phyloP scores from a whole-genome alignment of 2,888 invertebrate species.

The Mellilla xanthometata region DNA sequence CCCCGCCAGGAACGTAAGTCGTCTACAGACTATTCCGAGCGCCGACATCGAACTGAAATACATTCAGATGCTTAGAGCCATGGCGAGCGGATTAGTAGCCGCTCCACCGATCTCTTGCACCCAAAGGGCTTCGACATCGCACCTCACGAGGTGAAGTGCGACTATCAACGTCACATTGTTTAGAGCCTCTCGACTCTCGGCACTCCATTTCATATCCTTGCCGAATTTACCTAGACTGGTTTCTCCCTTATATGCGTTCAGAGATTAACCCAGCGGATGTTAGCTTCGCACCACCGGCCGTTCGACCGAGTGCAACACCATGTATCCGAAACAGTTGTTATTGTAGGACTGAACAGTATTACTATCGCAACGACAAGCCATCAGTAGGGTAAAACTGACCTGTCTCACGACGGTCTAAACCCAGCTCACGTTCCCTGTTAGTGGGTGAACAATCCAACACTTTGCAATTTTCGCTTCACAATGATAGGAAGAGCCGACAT shows the following conservation, averaged over 20 bases:
- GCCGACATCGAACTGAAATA: constrained; percentile 71
- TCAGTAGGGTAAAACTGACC: constrained; percentile 85
- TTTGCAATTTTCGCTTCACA: constrained; percentile 87
- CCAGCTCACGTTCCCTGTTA: constrained; percentile 86
- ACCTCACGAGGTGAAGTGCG: constrained; percentile 49
- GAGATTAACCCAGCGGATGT: constrained; percentile 65
- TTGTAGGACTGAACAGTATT: constrained; percentile 70
- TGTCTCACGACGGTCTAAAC: constrained; percentile 86
- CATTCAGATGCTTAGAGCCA: constrained; percentile 40
- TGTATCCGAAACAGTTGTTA: constrained; percentile 37
- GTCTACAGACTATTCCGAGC: constrained; percentile 84
- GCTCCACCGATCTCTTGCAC: constrained; percentile 51
- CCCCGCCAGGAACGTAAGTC: constrained; percentile 84
- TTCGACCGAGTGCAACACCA: constrained; percentile 83
- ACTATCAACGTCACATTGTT: constrained; percentile 64
- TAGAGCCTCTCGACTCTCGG: constrained; percentile 71
- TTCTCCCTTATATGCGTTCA: constrained; percentile 84
- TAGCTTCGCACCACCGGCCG: constrained; percentile 78
- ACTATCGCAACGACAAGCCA: constrained; percentile 79
- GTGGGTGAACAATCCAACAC: constrained; percentile 88
- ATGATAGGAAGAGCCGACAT: constrained; percentile 90
- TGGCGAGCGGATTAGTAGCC: constrained; percentile 44
- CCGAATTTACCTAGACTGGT: constrained; percentile 35
- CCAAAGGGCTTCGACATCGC: constrained; percentile 61
- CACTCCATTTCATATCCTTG: constrained; percentile 60